Conservation (phyloP, 2,888 invertebrate genomes). For the Eupithecia tripunctaria region DNA sequence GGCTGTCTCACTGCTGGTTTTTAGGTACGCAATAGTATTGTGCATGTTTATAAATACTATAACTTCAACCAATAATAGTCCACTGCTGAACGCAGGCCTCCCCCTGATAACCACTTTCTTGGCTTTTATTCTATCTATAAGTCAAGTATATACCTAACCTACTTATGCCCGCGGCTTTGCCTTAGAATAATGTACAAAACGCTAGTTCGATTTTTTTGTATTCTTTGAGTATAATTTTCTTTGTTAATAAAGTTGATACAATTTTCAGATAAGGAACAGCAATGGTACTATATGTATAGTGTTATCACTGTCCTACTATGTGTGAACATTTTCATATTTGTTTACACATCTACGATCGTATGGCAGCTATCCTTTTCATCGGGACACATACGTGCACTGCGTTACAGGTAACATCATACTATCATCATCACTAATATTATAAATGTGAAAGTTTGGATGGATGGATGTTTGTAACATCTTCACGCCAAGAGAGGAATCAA, state of each 20-base stretch:
- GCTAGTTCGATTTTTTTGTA: not conserved
- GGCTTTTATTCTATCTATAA: too few species aligned
- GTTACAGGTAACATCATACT: slow-evolving; percentile 85
- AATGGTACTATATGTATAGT: slow-evolving; percentile 88
- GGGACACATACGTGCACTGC: slow-evolving; percentile 74
- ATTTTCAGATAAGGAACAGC: slow-evolving; percentile 73
- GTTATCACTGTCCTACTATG: slow-evolving; percentile 84
- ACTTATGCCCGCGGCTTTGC: not conserved
- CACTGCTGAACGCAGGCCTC: too few species aligned
- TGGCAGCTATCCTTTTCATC: slow-evolving; percentile 82
- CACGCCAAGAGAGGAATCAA: too few species aligned
- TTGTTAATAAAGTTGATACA: not conserved
- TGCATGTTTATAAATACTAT: too few species aligned
- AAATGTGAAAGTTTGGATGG: too few species aligned
- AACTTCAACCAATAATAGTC: too few species aligned
- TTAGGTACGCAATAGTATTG: slow-evolving; percentile 70
- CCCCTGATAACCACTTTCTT: too few species aligned
- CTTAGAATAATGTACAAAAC: too few species aligned
- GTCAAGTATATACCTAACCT: too few species aligned
- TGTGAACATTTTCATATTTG: slow-evolving; percentile 85
- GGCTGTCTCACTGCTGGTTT: slow-evolving; percentile 87
- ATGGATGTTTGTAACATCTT: too few species aligned
- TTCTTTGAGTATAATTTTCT: not conserved
- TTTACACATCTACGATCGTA: slow-evolving; percentile 82
- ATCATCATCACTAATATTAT: too few species aligned